Conservation (phyloP, 2,797 vertebrate species). For the Dendrocincla fuliginosa region DNA sequence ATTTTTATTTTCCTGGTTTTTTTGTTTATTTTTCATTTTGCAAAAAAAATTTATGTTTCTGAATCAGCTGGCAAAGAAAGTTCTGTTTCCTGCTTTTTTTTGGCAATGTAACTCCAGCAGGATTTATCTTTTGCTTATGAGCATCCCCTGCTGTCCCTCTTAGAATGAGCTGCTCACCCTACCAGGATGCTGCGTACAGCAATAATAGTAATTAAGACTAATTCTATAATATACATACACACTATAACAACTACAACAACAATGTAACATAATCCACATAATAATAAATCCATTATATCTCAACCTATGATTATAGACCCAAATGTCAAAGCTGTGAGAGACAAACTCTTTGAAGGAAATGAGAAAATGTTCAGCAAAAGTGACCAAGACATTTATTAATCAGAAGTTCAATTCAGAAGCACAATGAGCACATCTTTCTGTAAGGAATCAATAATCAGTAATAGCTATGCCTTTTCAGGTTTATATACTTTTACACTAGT, state of each 20-base stretch:
- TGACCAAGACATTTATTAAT: slow-evolving; percentile 4
- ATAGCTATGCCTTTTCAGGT: neutral
- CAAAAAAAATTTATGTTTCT: neutral
- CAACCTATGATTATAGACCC: neutral
- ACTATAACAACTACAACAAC: neutral
- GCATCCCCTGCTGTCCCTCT: neutral
- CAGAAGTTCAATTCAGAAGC: neutral
- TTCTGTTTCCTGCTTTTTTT: neutral
- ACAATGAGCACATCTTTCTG: neutral
- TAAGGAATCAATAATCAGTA: slow-evolving; percentile 1
- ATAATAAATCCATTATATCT: neutral
- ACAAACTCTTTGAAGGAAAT: neutral
- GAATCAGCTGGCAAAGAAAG: neutral
- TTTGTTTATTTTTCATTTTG: neutral
- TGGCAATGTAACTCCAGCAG: neutral
- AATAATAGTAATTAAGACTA: neutral
- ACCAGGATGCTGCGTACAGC: neutral
- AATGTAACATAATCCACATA: neutral
- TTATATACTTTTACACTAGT: neutral
- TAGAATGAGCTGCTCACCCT: neutral
- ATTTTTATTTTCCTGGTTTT: neutral
- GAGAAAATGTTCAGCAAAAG: neutral
- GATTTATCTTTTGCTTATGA: slow-evolving; percentile 28
- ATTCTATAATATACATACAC: neutral
- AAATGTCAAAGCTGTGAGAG: neutral